Conservation (phyloP, 2,797 vertebrate species). For the Morus bassanus region DNA sequence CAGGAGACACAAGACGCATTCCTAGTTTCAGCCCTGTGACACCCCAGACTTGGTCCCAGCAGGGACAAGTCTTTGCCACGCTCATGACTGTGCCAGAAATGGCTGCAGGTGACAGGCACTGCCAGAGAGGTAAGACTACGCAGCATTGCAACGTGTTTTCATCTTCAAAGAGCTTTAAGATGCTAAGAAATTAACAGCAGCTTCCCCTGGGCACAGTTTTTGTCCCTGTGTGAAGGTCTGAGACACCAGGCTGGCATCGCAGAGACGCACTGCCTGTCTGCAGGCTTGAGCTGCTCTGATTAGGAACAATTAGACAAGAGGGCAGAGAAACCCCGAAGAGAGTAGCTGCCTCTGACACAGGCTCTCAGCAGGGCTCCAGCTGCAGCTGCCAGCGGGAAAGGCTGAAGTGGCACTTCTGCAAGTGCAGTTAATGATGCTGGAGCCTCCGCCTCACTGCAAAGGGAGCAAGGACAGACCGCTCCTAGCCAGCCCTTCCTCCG, state of each 20-base stretch:
- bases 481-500: background rate
- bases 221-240: background rate
- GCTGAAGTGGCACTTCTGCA: background rate
- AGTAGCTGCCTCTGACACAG: background rate
- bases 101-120: background rate
- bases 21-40: background rate
- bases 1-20: fast-evolving
- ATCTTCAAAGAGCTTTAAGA: background rate
- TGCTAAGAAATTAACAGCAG: background rate
- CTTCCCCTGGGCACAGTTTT: background rate
- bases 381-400: fast-evolving
- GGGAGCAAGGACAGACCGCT: background rate
- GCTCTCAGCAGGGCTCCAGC: background rate
- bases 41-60: background rate
- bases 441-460: fast-evolving
- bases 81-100: fast-evolving
- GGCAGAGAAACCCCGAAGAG: background rate
- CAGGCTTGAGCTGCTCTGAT: background rate
- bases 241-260: fast-evolving
- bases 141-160: background rate
- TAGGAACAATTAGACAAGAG: background rate
- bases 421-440: background rate
- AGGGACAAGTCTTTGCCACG: fast-evolving
- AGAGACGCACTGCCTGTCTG: background rate
- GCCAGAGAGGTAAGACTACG: background rate